Base-by-base conservation (phyloP, 2,888 invertebrate genomes). In the Xestia c-nigrum region DNA sequence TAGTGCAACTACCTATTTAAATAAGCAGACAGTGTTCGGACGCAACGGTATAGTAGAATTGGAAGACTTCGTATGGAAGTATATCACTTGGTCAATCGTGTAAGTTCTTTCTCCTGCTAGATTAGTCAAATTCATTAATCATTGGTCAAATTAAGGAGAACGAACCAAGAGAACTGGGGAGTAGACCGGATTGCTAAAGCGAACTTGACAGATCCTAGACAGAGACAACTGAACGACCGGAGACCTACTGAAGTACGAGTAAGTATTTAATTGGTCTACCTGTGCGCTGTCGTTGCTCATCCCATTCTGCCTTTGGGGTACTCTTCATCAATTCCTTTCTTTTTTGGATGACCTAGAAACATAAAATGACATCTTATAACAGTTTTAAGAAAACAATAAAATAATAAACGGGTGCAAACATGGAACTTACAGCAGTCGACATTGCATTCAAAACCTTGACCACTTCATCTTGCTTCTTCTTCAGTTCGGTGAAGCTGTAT, bases 361-460 rank as follows among this genome's bases (percentile, higher is more conserved):
- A 52, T 10, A 31, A 61, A 4, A 38, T 10, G 7, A 10, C 3
- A 12, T 46, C 1, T 43, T 43, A 31, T 31, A 31, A 31, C 31
- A 31, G 31, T 3, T 31, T 31, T 31, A 31, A 31, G n/a, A 31
- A 31, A 31, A 1, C 31, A 31, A 31, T 2, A 31, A 31, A 31
- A 31, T 31, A 31, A 24, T 3, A 19, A 55, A 40, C 24, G 24
- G 19, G 40, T 12, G 19, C 3, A 24, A 43, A 46, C 21, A 24
- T 7, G 14, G 2, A 47, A 78, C 89, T 90, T 80, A 91, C 91
- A 43, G 74, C 67, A 78, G 84, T 86, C n/a, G 88, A 88, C 78
- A 89, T 87, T 47, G 88, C 81, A 46, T 89, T 86, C 31, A 91
- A 74, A 19, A 89, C 78, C 61, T 86, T 84, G 38, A 90, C 84